Conservation (phyloP, 2,797 vertebrate species). For the Enteromius mattozi region DNA sequence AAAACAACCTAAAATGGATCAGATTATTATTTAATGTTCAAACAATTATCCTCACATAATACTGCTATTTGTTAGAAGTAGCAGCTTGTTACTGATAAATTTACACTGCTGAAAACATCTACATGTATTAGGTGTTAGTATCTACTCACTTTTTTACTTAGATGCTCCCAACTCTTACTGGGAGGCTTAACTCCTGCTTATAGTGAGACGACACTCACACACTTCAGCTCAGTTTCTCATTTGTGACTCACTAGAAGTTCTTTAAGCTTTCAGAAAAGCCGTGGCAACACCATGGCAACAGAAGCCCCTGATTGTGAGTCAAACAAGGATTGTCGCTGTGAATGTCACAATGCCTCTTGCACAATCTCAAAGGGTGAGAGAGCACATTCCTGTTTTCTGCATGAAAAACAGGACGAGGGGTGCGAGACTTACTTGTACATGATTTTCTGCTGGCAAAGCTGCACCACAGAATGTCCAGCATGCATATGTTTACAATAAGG, state of each 20-base stretch:
- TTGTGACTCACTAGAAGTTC: conserved; percentile 17
- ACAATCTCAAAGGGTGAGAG: conserved; percentile 40
- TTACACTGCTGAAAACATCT: background rate
- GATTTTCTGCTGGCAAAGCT: background rate
- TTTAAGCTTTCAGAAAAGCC: background rate
- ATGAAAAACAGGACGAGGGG: conserved; percentile 30
- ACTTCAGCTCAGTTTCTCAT: conserved; percentile 12
- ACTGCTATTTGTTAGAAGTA: too few species aligned
- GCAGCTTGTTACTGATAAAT: too few species aligned
- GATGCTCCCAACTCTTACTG: background rate
- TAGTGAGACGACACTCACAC: background rate
- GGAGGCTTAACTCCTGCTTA: background rate
- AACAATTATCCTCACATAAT: too few species aligned
- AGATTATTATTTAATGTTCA: too few species aligned
- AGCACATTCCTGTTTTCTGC: conserved; percentile 41
- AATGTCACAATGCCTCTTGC: conserved; percentile 50
- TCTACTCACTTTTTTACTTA: background rate
- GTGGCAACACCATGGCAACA: conserved; percentile 56
- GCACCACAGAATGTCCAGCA: conserved; percentile 17
- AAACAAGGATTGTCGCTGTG: conserved; percentile 31
- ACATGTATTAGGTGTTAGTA: background rate
- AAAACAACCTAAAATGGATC: too few species aligned
- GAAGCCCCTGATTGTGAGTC: conserved; percentile 38
- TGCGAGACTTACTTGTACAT: conserved; percentile 1
- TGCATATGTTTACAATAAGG: background rate